Percentiles rank a stretch among this genome's conserved stretches.
Conservation (phyloP, 2,797 vertebrate species). For the Selene dorsalis region DNA sequence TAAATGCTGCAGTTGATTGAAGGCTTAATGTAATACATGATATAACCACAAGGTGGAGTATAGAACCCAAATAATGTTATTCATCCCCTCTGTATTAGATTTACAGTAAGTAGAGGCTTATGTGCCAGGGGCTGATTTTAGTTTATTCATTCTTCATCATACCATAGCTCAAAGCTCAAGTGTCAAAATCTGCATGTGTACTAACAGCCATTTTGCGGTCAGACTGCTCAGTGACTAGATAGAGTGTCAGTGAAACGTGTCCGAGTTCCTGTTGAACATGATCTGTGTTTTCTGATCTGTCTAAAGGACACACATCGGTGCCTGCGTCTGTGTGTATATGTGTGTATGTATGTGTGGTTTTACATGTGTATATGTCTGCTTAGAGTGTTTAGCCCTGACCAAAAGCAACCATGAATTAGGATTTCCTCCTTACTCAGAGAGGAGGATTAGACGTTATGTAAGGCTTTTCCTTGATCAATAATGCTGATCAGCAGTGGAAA, state of each 20-base stretch:
- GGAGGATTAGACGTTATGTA: constrained; percentile 28
- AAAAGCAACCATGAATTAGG: not conserved
- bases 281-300: constrained; percentile 50
- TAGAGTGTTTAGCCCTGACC: not conserved
- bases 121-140: constrained; percentile 7
- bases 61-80: constrained; percentile 27
- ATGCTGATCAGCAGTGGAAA: constrained; percentile 63
- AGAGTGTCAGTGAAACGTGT: constrained; percentile 65
- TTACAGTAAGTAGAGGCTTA: not conserved
- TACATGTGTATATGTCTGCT: not conserved
- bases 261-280: constrained; percentile 55
- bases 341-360: not conserved
- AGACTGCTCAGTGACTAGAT: constrained; percentile 51
- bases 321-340: constrained; percentile 1
- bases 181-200: not conserved
- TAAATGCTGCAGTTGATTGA: not conserved
- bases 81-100: not conserved
- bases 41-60: constrained; percentile 66
- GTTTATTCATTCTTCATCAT: not conserved
- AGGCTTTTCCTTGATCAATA: constrained; percentile 70
- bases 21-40: constrained; percentile 32
- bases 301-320: constrained; percentile 13
- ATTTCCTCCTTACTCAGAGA: constrained; percentile 11
- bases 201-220: constrained; percentile 10
- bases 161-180: constrained; percentile 8